Evolutionary conservation across 2,113 vertebrate genomes (phyloP).

Genomic region (Protobothrops mucrosquamatus): DNA sequence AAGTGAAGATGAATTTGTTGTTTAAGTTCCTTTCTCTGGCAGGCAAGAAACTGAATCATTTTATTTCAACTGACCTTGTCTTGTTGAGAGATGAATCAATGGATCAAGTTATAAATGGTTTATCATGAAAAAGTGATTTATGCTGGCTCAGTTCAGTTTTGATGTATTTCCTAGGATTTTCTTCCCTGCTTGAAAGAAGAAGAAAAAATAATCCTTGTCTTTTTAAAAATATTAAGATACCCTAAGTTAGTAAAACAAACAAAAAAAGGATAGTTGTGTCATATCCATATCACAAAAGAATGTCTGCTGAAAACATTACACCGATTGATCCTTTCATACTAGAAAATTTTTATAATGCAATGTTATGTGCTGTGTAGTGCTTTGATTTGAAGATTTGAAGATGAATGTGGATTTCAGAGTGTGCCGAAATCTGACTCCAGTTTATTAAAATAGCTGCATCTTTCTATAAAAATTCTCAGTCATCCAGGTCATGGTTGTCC

Average conservation of each 20-base stretch:
- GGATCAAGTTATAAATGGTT: slow-evolving; percentile 73
- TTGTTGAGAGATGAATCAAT: slow-evolving; percentile 72
- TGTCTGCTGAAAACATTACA: slow-evolving; percentile 4
- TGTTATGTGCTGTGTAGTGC: neutral
- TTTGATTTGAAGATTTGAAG: neutral
- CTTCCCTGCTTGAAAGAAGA: slow-evolving; percentile 45
- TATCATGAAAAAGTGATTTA: slow-evolving; percentile 76
- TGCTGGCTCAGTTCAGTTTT: slow-evolving; percentile 68
- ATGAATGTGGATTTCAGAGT: neutral
- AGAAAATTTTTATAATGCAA: neutral
- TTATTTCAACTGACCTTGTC: slow-evolving; percentile 72
- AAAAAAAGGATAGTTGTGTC: neutral
- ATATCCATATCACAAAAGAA: slow-evolving; percentile 17
- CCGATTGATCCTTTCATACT: neutral
- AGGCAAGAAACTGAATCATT: slow-evolving; percentile 69
- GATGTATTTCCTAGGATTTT: slow-evolving; percentile 67
- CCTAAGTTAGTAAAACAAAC: neutral
- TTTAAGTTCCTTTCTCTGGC: slow-evolving; percentile 65
- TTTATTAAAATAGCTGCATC: neutral
- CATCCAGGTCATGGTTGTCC: neutral
- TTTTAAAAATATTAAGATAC: slow-evolving; percentile 9
- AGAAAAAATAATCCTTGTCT: slow-evolving; percentile 40
- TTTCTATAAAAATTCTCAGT: neutral
- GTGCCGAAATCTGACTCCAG: neutral
- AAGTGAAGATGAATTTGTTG: slow-evolving; percentile 74